Evolutionary conservation across 2,888 invertebrate genomes (phyloP).

Genomic region (Bellardia pandia): DNA sequence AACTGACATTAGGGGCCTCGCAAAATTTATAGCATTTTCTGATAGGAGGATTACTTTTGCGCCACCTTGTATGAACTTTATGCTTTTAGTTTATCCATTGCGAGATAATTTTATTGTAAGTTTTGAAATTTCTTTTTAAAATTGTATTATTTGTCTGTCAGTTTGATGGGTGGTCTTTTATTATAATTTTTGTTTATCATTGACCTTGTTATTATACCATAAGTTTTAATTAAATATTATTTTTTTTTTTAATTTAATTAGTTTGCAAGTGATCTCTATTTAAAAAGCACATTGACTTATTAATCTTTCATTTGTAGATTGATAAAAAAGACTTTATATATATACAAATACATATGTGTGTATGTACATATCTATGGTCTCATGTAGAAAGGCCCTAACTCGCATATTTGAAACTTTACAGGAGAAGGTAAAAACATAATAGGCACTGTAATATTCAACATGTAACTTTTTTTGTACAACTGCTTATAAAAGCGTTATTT

Average conservation of each 20-base stretch:
- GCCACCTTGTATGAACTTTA: not conserved
- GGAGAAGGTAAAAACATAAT: too few species aligned
- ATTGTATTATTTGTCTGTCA: not conserved
- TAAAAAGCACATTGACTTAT: not conserved
- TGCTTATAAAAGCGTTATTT: too few species aligned
- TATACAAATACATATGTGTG: too few species aligned
- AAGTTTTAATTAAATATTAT: not conserved
- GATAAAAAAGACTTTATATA: too few species aligned
- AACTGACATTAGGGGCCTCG: too few species aligned
- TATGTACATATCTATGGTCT: too few species aligned
- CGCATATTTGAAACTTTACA: too few species aligned
- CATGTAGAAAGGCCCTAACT: too few species aligned
- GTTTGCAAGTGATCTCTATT: not conserved
- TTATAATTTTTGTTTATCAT: not conserved
- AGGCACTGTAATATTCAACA: too few species aligned
- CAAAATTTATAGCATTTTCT: too few species aligned
- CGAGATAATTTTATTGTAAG: not conserved
- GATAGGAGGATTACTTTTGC: not conserved
- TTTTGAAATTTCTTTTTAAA: not conserved
- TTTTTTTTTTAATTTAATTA: not conserved
- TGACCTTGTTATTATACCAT: conserved; percentile 6
- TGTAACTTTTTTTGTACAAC: too few species aligned
- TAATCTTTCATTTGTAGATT: too few species aligned
- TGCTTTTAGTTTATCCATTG: not conserved
- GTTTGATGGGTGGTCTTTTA: not conserved